These are phyloP conservation scores for Argyresthia goedartella DNA, from an alignment of 2,888 invertebrate genomes.

Conservation along the genomic window DNA sequence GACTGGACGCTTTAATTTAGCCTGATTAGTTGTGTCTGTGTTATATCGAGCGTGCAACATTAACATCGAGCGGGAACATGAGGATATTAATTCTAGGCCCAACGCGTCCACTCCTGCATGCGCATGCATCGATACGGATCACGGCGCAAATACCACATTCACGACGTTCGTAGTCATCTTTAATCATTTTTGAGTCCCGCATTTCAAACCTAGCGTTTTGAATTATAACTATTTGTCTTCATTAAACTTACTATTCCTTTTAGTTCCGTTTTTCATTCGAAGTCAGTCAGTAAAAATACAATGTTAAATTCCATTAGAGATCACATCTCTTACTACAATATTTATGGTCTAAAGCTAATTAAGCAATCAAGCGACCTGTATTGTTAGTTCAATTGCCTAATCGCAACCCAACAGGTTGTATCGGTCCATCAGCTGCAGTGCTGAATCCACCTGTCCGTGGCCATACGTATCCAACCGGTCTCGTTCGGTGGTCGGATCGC, in stretches of 20 bases:
- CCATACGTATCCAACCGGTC: conserved; percentile 1
- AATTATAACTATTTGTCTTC: background rate
- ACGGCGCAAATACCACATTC: background rate
- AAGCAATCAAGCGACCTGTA: no score
- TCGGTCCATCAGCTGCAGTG: background rate
- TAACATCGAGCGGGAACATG: conserved; percentile 1
- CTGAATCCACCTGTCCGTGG: background rate
- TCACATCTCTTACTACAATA: no score
- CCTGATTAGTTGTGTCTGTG: conserved; percentile 3
- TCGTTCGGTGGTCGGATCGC: background rate
- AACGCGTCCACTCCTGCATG: background rate
- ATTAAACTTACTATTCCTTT: background rate
- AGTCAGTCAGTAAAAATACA: no score
- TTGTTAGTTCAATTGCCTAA: background rate
- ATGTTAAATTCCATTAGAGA: no score
- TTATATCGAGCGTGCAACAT: conserved; percentile 6
- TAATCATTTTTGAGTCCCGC: background rate
- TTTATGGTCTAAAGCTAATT: no score
- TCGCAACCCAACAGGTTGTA: background rate
- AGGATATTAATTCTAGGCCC: background rate
- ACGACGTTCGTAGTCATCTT: background rate
- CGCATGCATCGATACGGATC: background rate
- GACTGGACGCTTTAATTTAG: background rate
- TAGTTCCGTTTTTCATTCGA: no score
- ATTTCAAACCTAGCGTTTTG: background rate